Base-by-base conservation (phyloP, 2,888 invertebrate genomes). In the Nephrotoma guestfalica region DNA sequence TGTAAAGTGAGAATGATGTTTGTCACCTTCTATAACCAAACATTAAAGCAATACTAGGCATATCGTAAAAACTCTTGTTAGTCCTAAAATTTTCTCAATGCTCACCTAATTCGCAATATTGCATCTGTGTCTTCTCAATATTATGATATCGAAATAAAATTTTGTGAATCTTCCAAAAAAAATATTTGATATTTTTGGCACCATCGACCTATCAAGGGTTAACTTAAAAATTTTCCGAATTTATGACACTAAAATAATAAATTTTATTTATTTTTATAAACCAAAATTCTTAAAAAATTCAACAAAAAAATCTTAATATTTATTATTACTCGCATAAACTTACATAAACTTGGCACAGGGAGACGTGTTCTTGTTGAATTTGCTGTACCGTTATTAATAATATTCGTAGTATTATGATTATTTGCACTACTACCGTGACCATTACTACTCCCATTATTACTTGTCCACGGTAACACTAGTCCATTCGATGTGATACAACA, bases 401-500 rank as follows among this genome's bases (percentile, higher is more conserved):
- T 71, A 71, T 18, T 30, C 30, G 71, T 18, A 30, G 18, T 71
- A 71, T 71, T 18, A 30, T 71, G 11, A 30, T 30, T 71, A 4
- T n/a, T 30, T 4, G 2, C 30, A 71, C 30, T 71, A 71, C 9
- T 30, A 71, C 30, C 9, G 9, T 71, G 71, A 11, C 71, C 71
- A 30, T 71, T 71, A 71, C 30, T 71, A 18, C 11, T 45, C 51
- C 18, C 41, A 42, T 47, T 84, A n/a, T 47, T 84, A 30, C 86
- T 42, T 43, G 42, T 3, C 88, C 88, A 88, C 41, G 88, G 88
- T 41, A 88, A 83, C 18, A 84, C 83, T 9, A 88, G 41, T 41
- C 86, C 86, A 11, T 87, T 71, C 83, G 87, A 51, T 57, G 87
- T 86, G 45, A 88, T 85, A 71, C 88, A 88, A 86, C 88, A 88